A percentile compares a stretch with the other conserved stretches of the same genome.
phyloP scores from a whole-genome alignment of 2,797 vertebrate species.

The Oreochromis mossambicus region DNA sequence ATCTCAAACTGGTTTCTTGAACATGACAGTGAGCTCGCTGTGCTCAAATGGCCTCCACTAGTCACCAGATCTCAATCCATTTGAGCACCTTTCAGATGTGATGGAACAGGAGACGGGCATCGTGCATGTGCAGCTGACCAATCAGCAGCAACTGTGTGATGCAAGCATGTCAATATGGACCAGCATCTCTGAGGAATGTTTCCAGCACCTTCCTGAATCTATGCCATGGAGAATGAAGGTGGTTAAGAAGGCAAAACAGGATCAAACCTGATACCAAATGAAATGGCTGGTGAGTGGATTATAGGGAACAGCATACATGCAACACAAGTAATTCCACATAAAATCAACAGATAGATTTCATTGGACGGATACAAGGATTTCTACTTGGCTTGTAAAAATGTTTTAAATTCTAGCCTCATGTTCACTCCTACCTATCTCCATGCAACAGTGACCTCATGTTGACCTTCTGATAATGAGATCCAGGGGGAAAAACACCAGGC shows the following conservation, averaged over 20 bases:
- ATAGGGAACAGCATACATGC: background rate
- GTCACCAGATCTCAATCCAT: background rate
- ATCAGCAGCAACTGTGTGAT: background rate
- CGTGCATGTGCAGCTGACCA: background rate
- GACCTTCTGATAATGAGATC: constrained; percentile 69
- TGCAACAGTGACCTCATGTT: constrained; percentile 35
- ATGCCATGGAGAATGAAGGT: background rate
- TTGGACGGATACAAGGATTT: background rate
- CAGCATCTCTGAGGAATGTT: background rate
- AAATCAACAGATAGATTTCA: background rate
- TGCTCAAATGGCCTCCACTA: background rate
- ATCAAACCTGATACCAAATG: background rate
- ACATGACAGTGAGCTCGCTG: background rate
- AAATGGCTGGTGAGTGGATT: background rate
- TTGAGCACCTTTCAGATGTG: background rate
- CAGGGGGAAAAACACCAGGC: constrained; percentile 33
- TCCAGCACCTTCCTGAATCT: background rate
- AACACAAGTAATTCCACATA: background rate
- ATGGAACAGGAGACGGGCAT: background rate
- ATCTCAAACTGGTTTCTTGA: background rate
- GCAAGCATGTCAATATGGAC: background rate
- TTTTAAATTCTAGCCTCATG: constrained; percentile 33
- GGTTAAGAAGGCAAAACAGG: background rate
- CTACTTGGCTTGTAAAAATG: constrained; percentile 11
- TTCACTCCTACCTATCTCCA: constrained; percentile 12